Percentiles rank a stretch among this genome's conserved stretches.
Evolutionary conservation across 1,140 invertebrate genomes (phyloP).

Genomic region (Pseudoatta argentina): DNA sequence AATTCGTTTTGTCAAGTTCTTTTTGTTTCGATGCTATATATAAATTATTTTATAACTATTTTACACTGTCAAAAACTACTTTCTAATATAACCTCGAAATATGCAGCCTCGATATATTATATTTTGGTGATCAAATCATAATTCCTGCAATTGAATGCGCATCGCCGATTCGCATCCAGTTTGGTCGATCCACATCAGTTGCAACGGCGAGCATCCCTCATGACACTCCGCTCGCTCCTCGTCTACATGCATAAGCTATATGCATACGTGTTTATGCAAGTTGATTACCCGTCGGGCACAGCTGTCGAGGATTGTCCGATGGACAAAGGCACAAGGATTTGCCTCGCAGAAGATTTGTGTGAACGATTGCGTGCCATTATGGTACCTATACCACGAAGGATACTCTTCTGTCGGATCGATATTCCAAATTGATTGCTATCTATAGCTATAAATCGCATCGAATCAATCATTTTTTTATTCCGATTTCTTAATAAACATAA

Average conservation of each 20-base stretch:
- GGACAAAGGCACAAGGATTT: conserved; percentile 59
- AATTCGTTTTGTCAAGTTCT: not conserved
- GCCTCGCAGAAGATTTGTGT: conserved; percentile 48
- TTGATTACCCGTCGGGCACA: conserved; percentile 59
- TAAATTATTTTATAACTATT: not conserved
- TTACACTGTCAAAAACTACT: not conserved
- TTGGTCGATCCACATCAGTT: conserved; percentile 54
- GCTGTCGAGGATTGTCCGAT: conserved; percentile 58
- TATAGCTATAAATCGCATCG: not conserved
- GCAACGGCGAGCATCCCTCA: conserved; percentile 54
- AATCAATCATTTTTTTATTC: not conserved
- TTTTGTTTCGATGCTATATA: not conserved
- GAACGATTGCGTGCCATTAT: conserved; percentile 51
- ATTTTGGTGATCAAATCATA: conserved; percentile 23
- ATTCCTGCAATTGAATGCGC: conserved; percentile 41
- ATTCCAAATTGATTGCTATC: not conserved
- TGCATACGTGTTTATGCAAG: conserved; percentile 59
- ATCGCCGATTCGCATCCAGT: conserved; percentile 40
- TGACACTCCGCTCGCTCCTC: conserved; percentile 22
- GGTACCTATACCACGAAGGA: conserved; percentile 13
- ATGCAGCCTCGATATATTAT: not conserved
- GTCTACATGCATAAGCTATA: conserved; percentile 43
- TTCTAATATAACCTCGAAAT: not conserved
- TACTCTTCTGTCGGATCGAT: conserved; percentile 46
- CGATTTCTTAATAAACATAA: not conserved